Evolutionary conservation across 2,888 invertebrate genomes (phyloP).

Genomic region (Pomacea canaliculata): DNA sequence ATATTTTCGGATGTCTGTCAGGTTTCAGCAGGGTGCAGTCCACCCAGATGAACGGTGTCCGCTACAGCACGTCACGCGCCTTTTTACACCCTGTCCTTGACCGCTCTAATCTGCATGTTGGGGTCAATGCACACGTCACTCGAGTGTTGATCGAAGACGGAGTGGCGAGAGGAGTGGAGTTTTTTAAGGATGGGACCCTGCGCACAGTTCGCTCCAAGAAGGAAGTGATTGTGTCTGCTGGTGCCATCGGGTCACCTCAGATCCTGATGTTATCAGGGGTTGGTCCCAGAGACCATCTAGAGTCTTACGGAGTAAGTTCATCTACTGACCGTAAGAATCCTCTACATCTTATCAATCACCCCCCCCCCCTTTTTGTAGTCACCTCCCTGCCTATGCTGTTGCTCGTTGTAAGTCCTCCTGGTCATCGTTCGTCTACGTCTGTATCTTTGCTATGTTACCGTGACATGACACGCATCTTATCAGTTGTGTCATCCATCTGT

Average conservation of each 20-base stretch:
- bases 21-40: slow-evolving; percentile 26
- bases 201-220: slow-evolving; percentile 10
- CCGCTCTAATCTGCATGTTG: slow-evolving; percentile 26
- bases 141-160: slow-evolving; percentile 31
- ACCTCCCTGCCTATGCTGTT: too few species aligned
- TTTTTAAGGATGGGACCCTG: slow-evolving; percentile 41
- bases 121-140: slow-evolving; percentile 27
- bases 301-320: not conserved
- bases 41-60: slow-evolving; percentile 18
- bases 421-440: too few species aligned
- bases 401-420: too few species aligned
- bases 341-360: too few species aligned
- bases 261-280: not conserved
- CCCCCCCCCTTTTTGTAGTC: too few species aligned
- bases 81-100: slow-evolving; percentile 30
- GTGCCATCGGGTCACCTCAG: slow-evolving; percentile 5
- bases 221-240: slow-evolving; percentile 5
- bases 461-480: too few species aligned
- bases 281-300: not conserved
- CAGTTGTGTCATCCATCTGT: too few species aligned
- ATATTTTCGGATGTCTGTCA: slow-evolving; percentile 48
- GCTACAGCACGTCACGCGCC: slow-evolving; percentile 28
- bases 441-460: too few species aligned
- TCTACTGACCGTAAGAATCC: not conserved
- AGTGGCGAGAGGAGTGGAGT: slow-evolving; percentile 34